Conservation (phyloP, 2,888 invertebrate genomes). For the Rotaria magnacalcarata region DNA sequence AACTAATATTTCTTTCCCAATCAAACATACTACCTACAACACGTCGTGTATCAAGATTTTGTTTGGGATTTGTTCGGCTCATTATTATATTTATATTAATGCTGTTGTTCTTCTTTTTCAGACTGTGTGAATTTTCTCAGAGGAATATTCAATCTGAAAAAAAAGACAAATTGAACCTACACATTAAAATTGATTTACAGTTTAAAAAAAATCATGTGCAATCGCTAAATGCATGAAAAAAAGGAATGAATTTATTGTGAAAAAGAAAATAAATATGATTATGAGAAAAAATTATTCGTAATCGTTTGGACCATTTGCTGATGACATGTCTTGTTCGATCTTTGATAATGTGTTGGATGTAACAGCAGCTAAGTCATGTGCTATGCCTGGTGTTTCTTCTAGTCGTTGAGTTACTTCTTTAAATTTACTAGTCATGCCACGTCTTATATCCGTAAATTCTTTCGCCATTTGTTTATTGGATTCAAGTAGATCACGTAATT, state of each 20-base stretch:
- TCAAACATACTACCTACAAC: conserved; percentile 20
- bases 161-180: not conserved
- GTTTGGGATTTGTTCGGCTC: conserved; percentile 22
- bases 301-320: not conserved
- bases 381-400: not conserved
- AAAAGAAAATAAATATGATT: too few species aligned
- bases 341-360: conserved; percentile 10
- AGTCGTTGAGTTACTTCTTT: not conserved
- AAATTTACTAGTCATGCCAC: not conserved
- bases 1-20: not conserved
- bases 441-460: conserved; percentile 37
- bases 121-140: too few species aligned
- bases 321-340: not conserved
- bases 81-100: not conserved
- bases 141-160: too few species aligned
- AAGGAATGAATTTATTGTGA: too few species aligned
- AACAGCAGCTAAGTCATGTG: conserved; percentile 20
- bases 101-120: not conserved
- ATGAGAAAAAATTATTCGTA: not conserved
- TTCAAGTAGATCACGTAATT: conserved; percentile 44
- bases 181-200: not conserved
- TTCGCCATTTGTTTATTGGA: conserved; percentile 42
- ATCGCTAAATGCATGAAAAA: too few species aligned
- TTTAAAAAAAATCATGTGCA: not conserved
- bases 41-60: not conserved